Evolutionary conservation across 2,888 invertebrate species (phyloP).

Genomic region (Rotaria sp.): DNA sequence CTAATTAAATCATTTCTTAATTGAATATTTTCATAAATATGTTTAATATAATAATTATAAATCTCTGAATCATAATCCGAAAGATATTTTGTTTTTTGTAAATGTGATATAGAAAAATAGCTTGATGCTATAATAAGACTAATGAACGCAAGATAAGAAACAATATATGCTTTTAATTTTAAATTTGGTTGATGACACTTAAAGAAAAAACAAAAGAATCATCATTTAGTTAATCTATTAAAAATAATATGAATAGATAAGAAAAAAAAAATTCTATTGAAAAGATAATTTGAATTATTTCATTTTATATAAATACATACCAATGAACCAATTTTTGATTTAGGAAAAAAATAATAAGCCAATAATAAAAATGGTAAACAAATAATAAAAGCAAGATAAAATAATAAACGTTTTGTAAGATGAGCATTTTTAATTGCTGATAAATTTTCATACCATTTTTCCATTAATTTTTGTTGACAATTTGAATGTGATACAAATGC

Average conservation of each 20-base stretch:
- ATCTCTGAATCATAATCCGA: not conserved
- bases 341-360: constrained; percentile 47
- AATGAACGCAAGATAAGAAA: constrained; percentile 50
- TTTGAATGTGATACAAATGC: constrained; percentile 54
- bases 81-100: not conserved
- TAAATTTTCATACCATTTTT: constrained; percentile 50
- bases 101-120: not conserved
- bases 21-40: not conserved
- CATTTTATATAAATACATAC: constrained; percentile 41
- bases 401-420: constrained; percentile 44
- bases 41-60: not conserved
- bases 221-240: too few species aligned
- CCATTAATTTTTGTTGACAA: constrained; percentile 51
- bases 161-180: constrained; percentile 49
- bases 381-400: constrained; percentile 45
- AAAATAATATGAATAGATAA: too few species aligned
- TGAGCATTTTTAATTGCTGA: constrained; percentile 43
- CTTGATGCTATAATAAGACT: constrained; percentile 46
- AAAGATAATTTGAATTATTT: too few species aligned
- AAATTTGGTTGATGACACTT: constrained; percentile 48
- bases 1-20: not conserved
- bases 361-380: constrained; percentile 49
- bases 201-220: constrained; percentile 43
- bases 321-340: constrained; percentile 46
- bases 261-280: too few species aligned